Evolutionary conservation across 2,888 invertebrate genomes (phyloP), one percentile per base, ranked within the genome.

Genomic region (Hoplodrina blanda): DNA sequence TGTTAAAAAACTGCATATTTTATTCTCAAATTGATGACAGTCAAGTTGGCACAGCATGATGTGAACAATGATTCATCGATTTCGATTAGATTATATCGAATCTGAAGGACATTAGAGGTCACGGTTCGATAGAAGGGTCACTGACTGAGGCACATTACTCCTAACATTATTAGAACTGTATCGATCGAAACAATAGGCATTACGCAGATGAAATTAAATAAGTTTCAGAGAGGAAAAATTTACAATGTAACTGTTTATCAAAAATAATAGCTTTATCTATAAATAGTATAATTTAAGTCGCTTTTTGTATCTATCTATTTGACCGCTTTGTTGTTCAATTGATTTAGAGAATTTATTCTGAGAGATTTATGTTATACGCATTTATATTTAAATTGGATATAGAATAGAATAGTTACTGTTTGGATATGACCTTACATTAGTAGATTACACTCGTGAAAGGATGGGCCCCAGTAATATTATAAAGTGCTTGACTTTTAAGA

Each of bases 101-200:
- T 82, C 76, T 76, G 80, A 85, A 90, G 88, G 89, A 89, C 85
- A 81, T 76, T 15, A 76, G 85, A 84, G 87, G 86, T 84, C 85
- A 87, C 86, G 91, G 85, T 88, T 86, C 78, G 82, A 15, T 79
- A 86, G 68, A 62, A 89, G 50, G 81, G 89, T 91, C 91, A 90
- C 83, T 89, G 91, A 91, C 91, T 86, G 83, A 54, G 62, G 72
- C 69, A 81, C 74, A 81, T 74, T 69, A 69, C 76, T 80, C 67
- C 69, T 64, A 65, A 73, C 30, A 69, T 78, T 75, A 82, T 76
- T 78, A 77, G 71, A 81, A 80, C 76, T 84, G 73, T 78, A 71
- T 56, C 85, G 37, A 78, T 73, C n/a, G 66, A 80, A 77, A 84
- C 64, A 79, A 84, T 79, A 66, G 62, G 44, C 46, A 76, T 72